These are phyloP conservation scores for Oreochromis niloticus DNA, from an alignment of 2,113 vertebrate species.

Conservation along the genomic window DNA sequence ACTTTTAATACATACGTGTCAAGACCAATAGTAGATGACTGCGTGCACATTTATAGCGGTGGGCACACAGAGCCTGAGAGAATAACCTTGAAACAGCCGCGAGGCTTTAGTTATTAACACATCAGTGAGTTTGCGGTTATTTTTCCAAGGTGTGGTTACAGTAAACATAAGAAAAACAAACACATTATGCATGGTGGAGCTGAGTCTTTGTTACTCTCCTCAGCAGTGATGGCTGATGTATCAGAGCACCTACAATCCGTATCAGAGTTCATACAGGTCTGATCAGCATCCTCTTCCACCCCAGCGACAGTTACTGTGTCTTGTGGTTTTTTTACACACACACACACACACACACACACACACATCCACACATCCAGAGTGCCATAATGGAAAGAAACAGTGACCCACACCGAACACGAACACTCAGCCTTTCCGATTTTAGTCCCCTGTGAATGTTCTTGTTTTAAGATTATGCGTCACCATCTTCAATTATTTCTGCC, in stretches of 20 bases:
- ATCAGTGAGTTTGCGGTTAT: conserved; percentile 4
- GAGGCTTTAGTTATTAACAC: background rate
- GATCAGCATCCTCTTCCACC: background rate
- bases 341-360: too few species aligned
- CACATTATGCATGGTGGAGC: background rate
- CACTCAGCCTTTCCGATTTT: background rate
- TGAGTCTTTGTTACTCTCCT: background rate
- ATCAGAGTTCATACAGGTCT: conserved; percentile 11
- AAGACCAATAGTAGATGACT: background rate
- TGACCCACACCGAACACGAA: background rate
- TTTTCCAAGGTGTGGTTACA: background rate
- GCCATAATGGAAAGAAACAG: background rate
- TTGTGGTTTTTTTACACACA: background rate
- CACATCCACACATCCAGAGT: background rate
- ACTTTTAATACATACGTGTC: background rate
- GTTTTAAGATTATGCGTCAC: background rate
- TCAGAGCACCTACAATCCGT: background rate
- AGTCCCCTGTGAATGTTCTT: background rate
- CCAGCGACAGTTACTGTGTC: background rate
- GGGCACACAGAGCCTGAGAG: background rate
- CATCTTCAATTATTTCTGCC: background rate
- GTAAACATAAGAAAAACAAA: background rate
- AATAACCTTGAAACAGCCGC: conserved; percentile 7
- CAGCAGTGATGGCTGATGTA: background rate
- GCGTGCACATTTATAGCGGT: background rate